These are phyloP conservation scores for Melospiza melodia DNA, from an alignment of 2,113 vertebrate species.

Conservation along the genomic window DNA sequence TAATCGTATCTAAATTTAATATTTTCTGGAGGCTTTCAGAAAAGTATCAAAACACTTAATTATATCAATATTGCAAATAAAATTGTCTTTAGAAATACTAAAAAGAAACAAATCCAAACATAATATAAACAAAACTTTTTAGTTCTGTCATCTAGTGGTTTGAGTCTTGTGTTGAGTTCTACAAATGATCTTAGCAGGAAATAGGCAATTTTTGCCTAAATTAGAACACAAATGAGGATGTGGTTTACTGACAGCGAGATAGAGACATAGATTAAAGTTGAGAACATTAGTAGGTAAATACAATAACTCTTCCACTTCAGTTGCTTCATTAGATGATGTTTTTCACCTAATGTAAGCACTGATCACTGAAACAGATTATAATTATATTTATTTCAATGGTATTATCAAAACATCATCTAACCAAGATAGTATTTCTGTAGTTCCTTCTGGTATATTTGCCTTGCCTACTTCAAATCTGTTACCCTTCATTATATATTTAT, in stretches of 20 bases:
- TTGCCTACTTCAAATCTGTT: neutral
- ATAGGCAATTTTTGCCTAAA: constrained; percentile 45
- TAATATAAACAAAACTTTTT: constrained; percentile 19
- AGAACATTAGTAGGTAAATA: constrained; percentile 25
- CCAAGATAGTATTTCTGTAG: neutral
- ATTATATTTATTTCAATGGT: neutral
- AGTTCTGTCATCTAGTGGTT: constrained; percentile 13
- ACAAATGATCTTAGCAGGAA: constrained; percentile 2
- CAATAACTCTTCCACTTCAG: neutral
- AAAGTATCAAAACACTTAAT: neutral
- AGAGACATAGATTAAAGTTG: constrained; percentile 23
- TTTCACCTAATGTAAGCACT: neutral
- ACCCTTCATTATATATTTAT: neutral
- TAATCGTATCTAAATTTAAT: neutral
- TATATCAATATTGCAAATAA: neutral
- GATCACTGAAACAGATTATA: neutral
- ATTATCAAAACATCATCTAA: constrained; percentile 4
- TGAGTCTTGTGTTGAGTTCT: constrained; percentile 1
- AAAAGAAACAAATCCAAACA: neutral
- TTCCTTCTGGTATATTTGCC: neutral
- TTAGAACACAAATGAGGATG: constrained; percentile 25
- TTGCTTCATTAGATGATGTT: neutral
- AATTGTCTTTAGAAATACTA: neutral
- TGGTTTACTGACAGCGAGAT: neutral
- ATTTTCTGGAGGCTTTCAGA: neutral